Percentiles rank a stretch among this genome's conserved stretches.
phyloP scores from a whole-genome alignment of 2,888 invertebrate genomes.

The Eupsilia transversa region DNA sequence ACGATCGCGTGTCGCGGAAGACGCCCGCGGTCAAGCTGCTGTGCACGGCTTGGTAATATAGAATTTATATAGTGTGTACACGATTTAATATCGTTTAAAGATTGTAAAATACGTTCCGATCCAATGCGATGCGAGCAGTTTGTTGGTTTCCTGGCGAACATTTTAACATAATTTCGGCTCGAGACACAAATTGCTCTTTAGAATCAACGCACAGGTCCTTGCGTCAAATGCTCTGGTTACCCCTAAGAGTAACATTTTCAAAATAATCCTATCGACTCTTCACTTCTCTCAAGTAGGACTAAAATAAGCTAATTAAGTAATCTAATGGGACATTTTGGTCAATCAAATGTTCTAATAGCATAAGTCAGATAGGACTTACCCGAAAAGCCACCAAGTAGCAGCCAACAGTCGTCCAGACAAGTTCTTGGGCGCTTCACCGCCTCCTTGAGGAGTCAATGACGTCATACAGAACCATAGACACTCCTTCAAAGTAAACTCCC shows the following conservation, averaged over 20 bases:
- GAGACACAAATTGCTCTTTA: too few relatives aligned
- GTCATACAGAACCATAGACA: conserved; percentile 99
- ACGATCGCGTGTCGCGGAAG: too few relatives aligned
- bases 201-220: too few relatives aligned
- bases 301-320: background rate
- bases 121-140: too few relatives aligned
- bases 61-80: too few relatives aligned
- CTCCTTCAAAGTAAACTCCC: conserved; percentile 98
- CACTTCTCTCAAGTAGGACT: background rate
- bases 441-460: conserved; percentile 98
- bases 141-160: too few relatives aligned
- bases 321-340: background rate
- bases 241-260: background rate
- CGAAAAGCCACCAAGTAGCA: conserved; percentile 99
- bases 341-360: background rate
- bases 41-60: too few relatives aligned
- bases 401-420: conserved; percentile 98
- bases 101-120: too few relatives aligned
- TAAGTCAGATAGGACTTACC: conserved; percentile 83
- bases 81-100: too few relatives aligned
- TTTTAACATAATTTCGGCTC: too few relatives aligned
- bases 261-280: background rate
- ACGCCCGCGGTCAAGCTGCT: too few relatives aligned
- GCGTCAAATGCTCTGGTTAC: too few relatives aligned
- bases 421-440: conserved; percentile 99